Base-by-base conservation (phyloP, 2,797 vertebrate genomes). In the Thunnus albacares region DNA sequence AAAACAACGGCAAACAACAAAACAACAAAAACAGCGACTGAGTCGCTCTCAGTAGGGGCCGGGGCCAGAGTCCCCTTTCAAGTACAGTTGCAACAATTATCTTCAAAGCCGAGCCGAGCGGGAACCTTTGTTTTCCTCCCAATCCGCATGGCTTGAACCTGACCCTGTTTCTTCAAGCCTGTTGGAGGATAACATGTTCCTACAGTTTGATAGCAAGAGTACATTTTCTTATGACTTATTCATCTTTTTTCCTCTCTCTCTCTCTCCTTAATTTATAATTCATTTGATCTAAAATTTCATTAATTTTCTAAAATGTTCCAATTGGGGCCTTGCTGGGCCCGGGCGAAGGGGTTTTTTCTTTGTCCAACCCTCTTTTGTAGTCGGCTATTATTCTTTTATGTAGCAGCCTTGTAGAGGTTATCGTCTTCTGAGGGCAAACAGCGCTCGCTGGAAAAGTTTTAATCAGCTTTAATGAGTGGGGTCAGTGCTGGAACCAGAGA, bases 281-380 rank as follows among this genome's bases (percentile, higher is more conserved):
- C 94, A 96, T 96, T 96, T 96, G 94, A 95, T 96, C 93, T 95
- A 95, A 96, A 95, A 95, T 95, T 95, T 96, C 94, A 96, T 96
- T 96, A 95, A 96, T 96, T 96, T 96, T 96, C 94, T 95, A 96
- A 96, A 96, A 96, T 96, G 94, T 95, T 96, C 93, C 95, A 95
- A 95, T 94, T 94, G 94, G 92, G 93, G 91, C 92, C 86, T 93
- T 91, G 93, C 90, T 92, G 91, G 90, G 91, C 90, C 82, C 85
- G 59, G 90, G 85, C 77, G 57, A 90, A 89, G 87, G 85, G 49
- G 70, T 83, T 71, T 87, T 91, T 89, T 93, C 93, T 95, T 95
- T 94, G 94, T 94, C 92, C 94, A 91, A 91, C 88, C 84, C 87
- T 94, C 94, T 96, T 94, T 95, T 95, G 94, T 93, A 93, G 93